Percentiles rank a stretch among this genome's conserved stretches.
These are phyloP conservation scores for Turritopsis rubra DNA, from an alignment of 30 jellyfish, hydroid and myxozoan genomes.

Conservation along the genomic window DNA sequence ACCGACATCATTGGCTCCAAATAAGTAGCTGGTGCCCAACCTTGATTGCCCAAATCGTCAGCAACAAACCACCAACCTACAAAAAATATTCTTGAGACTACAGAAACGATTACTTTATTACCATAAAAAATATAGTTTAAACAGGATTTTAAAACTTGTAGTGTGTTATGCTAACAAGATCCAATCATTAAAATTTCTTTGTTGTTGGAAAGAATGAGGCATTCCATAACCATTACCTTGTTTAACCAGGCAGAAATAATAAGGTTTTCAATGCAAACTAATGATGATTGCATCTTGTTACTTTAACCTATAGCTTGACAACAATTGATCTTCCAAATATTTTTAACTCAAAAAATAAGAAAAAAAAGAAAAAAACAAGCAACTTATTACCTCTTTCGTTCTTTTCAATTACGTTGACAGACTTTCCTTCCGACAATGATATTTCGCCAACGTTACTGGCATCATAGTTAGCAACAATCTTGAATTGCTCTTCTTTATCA, in stretches of 20 bases:
- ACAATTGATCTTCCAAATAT: not conserved
- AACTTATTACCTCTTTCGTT: slow-evolving; percentile 74
- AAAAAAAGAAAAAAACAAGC: too few relatives aligned
- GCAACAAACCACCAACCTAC: slow-evolving; percentile 98
- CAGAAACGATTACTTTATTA: not conserved
- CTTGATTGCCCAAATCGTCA: slow-evolving; percentile 77
- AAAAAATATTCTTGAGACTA: not conserved
- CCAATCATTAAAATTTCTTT: too few relatives aligned
- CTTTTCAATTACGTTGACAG: slow-evolving; percentile 66
- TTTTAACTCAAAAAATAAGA: too few relatives aligned
- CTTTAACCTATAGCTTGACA: too few relatives aligned
- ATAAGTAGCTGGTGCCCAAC: slow-evolving; percentile 99
- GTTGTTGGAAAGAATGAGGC: too few relatives aligned
- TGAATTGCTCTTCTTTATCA: slow-evolving; percentile 69
- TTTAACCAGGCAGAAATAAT: too few relatives aligned
- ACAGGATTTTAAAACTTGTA: too few relatives aligned
- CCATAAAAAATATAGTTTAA: too few relatives aligned
- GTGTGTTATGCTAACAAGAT: too few relatives aligned
- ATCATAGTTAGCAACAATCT: slow-evolving; percentile 57
- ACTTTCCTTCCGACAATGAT: slow-evolving; percentile 59
- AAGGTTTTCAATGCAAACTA: too few relatives aligned
- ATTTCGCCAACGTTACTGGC: slow-evolving; percentile 85
- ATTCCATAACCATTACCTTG: too few relatives aligned
- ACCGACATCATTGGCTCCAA: slow-evolving; percentile 44
- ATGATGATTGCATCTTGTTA: too few relatives aligned